A percentile compares a stretch with the other conserved stretches of the same genome.
phyloP scores from a whole-genome alignment of 1,140 invertebrate species.

The Choristoneura fumiferana region DNA sequence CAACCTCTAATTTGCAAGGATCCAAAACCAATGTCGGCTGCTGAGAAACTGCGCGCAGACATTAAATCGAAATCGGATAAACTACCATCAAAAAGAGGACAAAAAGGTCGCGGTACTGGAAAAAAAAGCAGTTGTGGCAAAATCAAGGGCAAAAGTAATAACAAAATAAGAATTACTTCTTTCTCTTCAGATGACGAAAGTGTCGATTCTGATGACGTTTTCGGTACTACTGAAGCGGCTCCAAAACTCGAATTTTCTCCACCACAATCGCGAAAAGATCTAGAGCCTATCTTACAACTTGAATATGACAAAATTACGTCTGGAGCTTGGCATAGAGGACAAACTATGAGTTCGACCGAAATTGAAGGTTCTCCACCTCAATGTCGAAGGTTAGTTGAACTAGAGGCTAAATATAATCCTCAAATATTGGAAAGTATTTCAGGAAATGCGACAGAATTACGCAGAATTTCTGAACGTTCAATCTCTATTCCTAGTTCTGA shows the following conservation, averaged over 20 bases:
- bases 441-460: conserved; percentile 80
- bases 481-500: conserved; percentile 85
- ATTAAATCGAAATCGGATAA: conserved; percentile 77
- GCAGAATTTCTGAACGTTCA: conserved; percentile 83
- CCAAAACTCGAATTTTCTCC: conserved; percentile 84
- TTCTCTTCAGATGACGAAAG: conserved; percentile 86
- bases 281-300: conserved; percentile 83
- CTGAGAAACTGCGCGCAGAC: conserved; percentile 76
- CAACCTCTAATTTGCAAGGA: conserved; percentile 70
- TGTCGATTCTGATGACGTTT: conserved; percentile 85
- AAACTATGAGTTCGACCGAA: conserved; percentile 86
- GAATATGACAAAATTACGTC: conserved; percentile 84
- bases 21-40: conserved; percentile 58
- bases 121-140: conserved; percentile 77
- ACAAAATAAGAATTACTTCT: conserved; percentile 84
- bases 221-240: conserved; percentile 84
- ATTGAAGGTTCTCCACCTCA: conserved; percentile 85
- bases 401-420: conserved; percentile 81
- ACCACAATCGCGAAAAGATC: conserved; percentile 84
- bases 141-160: conserved; percentile 79
- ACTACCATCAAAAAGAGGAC: conserved; percentile 76
- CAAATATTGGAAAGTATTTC: conserved; percentile 80
- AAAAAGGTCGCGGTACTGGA: conserved; percentile 76
- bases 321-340: conserved; percentile 82
- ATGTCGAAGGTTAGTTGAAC: conserved; percentile 79